Percentiles rank a stretch among this genome's conserved stretches.
Conservation (phyloP, 2,113 vertebrate genomes). For the Lonchura striata region DNA sequence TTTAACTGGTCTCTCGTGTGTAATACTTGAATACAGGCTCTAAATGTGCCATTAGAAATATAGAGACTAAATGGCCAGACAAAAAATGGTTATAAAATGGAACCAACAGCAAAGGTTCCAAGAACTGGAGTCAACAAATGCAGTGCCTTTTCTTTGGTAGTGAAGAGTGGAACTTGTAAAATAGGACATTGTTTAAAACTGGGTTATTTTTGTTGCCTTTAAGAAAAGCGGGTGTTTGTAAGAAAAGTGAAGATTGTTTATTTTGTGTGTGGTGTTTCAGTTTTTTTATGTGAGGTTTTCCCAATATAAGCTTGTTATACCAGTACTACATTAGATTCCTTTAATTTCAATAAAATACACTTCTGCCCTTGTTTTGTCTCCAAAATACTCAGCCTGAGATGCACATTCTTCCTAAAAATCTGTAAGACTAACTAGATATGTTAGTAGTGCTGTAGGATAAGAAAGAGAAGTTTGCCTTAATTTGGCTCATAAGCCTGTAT, state of each 20-base stretch:
- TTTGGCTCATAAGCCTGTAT: neutral
- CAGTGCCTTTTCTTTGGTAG: neutral
- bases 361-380: neutral
- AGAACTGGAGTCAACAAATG: neutral
- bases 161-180: neutral
- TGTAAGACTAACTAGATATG: neutral
- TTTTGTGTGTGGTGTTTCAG: neutral
- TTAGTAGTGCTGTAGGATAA: neutral
- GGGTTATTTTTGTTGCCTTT: neutral
- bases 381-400: neutral
- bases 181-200: neutral
- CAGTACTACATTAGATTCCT: neutral
- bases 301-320: neutral
- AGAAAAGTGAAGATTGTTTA: neutral
- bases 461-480: neutral
- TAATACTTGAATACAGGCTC: neutral
- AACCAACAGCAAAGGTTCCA: neutral
- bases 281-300: neutral
- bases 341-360: neutral
- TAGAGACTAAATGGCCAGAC: neutral
- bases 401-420: neutral
- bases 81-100: neutral
- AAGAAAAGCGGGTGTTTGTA: neutral
- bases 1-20: neutral
- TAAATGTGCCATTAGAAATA: neutral